Evolutionary conservation across 1,140 invertebrate species (phyloP).

Genomic region (Propsilocerus akamusi): DNA sequence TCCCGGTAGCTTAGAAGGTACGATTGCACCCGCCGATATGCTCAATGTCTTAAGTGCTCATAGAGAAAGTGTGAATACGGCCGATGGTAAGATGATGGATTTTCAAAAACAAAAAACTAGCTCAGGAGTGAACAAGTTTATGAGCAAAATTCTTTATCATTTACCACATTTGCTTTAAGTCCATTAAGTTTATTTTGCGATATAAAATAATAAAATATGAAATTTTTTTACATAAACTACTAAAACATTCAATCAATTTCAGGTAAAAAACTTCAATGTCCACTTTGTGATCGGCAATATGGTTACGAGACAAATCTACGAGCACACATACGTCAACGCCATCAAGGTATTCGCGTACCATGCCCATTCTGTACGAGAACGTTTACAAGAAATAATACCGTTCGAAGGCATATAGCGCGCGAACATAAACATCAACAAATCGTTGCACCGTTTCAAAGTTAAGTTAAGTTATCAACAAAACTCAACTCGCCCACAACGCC

Average conservation of each 20-base stretch:
- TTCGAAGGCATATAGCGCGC: slow-evolving; percentile 66
- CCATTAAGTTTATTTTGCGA: not conserved
- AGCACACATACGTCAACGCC: slow-evolving; percentile 73
- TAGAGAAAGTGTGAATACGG: slow-evolving; percentile 20
- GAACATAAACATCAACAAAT: slow-evolving; percentile 61
- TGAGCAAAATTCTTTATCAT: not conserved
- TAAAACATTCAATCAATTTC: slow-evolving; percentile 11
- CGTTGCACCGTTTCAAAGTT: slow-evolving; percentile 30
- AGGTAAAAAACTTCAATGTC: slow-evolving; percentile 81
- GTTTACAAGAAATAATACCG: slow-evolving; percentile 84
- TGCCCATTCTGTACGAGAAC: slow-evolving; percentile 74
- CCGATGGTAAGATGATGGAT: slow-evolving; percentile 14
- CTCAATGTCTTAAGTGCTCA: slow-evolving; percentile 24
- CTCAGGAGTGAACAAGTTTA: not conserved
- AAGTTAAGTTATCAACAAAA: slow-evolving; percentile 30
- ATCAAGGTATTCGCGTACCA: slow-evolving; percentile 74
- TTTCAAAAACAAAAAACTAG: not conserved
- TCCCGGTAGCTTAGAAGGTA: slow-evolving; percentile 18
- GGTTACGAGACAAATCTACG: slow-evolving; percentile 82
- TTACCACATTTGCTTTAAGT: not conserved
- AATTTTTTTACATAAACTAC: not conserved
- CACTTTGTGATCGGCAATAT: slow-evolving; percentile 80
- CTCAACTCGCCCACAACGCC: not conserved
- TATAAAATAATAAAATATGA: not conserved
- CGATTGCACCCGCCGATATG: slow-evolving; percentile 23